Percentiles rank a stretch among this genome's conserved stretches.
These are phyloP conservation scores for Noctua comes DNA, from an alignment of 2,888 invertebrate genomes.

Conservation along the genomic window DNA sequence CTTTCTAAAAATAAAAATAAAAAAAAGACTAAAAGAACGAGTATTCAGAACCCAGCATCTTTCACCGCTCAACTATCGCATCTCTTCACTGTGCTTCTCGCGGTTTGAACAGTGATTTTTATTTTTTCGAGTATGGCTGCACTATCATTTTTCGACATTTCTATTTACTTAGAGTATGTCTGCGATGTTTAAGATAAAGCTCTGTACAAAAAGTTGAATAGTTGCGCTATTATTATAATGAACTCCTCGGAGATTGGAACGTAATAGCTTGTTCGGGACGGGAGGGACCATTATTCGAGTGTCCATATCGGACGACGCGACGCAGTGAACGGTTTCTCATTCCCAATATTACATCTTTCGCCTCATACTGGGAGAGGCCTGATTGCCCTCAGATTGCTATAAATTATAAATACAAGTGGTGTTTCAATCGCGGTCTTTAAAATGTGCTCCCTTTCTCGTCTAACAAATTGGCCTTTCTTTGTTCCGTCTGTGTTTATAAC, in stretches of 20 bases:
- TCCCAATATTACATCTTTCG: conserved; percentile 85
- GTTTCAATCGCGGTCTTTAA: conserved; percentile 86
- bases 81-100: conserved; percentile 75
- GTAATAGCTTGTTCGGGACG: conserved; percentile 70
- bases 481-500: conserved; percentile 78
- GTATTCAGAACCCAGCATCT: conserved; percentile 87
- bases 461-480: conserved; percentile 88
- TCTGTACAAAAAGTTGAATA: conserved; percentile 64
- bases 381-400: conserved; percentile 88
- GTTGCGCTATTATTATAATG: conserved; percentile 67
- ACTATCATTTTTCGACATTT: conserved; percentile 68
- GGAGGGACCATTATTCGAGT: conserved; percentile 74
- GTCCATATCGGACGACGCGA: conserved; percentile 74
- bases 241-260: conserved; percentile 69
- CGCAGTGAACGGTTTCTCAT: conserved; percentile 83
- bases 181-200: conserved; percentile 66
- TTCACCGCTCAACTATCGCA: conserved; percentile 87
- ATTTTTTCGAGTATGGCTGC: conserved; percentile 67
- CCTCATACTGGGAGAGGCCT: conserved; percentile 84
- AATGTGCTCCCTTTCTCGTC: conserved; percentile 89
- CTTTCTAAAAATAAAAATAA: conserved; percentile 90
- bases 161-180: conserved; percentile 60
- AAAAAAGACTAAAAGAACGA: conserved; percentile 86
- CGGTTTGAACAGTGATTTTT: conserved; percentile 70
- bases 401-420: conserved; percentile 87